A percentile compares a stretch with the other conserved stretches of the same genome.
phyloP scores from a whole-genome alignment of 2,797 vertebrate species.

The Carduelis carduelis region DNA sequence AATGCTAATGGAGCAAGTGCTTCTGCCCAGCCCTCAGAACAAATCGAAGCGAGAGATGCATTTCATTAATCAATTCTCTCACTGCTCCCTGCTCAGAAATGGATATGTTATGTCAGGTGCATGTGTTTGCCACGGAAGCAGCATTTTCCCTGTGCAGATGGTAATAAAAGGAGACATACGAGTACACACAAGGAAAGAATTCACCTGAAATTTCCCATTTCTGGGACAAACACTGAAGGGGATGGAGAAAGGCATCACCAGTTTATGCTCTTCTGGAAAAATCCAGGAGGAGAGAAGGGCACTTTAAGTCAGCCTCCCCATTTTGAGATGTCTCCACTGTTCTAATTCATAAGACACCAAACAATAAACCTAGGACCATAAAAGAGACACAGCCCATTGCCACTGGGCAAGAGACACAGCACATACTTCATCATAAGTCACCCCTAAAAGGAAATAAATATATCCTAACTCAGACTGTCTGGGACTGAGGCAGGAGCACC shows the following conservation, averaged over 20 bases:
- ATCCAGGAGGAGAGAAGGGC: neutral
- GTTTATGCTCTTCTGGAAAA: neutral
- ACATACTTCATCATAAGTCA: neutral
- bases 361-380: neutral
- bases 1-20: constrained; percentile 29
- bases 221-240: neutral
- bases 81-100: neutral
- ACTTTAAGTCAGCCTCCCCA: neutral
- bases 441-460: neutral
- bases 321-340: neutral
- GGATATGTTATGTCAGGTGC: neutral
- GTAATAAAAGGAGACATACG: neutral
- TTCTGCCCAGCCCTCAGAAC: neutral
- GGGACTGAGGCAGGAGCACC: neutral
- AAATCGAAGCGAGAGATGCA: neutral
- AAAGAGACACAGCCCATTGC: neutral
- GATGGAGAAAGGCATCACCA: neutral
- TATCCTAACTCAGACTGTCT: neutral
- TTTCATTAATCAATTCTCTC: constrained; percentile 6
- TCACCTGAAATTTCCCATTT: neutral
- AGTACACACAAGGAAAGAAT: neutral
- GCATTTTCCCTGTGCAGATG: neutral
- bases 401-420: neutral
- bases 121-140: neutral
- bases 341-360: neutral